Conservation (phyloP, 2,797 vertebrate species). For the Coluber constrictor region DNA sequence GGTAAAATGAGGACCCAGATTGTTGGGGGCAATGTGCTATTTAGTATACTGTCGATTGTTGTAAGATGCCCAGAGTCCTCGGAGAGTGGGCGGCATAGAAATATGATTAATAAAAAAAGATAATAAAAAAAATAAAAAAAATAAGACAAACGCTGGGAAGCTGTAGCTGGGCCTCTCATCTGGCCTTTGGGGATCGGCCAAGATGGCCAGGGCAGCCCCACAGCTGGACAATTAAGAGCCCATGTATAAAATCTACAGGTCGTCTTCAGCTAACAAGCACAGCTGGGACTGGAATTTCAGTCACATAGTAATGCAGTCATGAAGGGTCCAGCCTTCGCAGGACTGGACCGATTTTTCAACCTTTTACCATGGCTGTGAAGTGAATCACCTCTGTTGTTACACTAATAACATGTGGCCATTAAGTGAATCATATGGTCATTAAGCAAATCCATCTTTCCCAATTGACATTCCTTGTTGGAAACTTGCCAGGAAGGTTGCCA, state of each 20-base stretch:
- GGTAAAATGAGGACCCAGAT: too few relatives aligned
- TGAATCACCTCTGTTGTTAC: too few relatives aligned
- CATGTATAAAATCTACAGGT: neutral
- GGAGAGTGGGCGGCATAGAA: too few relatives aligned
- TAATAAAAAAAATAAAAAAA: too few relatives aligned
- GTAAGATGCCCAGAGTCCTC: too few relatives aligned
- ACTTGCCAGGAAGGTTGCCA: neutral
- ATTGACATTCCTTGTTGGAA: neutral
- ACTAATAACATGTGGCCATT: neutral
- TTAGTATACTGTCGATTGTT: too few relatives aligned
- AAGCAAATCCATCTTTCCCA: neutral
- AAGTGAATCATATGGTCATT: neutral
- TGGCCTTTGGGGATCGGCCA: neutral
- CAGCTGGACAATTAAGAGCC: neutral
- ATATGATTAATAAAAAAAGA: too few relatives aligned
- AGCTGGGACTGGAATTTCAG: neutral
- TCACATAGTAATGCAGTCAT: too few relatives aligned
- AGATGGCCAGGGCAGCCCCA: neutral
- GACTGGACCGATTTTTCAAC: too few relatives aligned
- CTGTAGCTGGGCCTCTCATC: neutral
- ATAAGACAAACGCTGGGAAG: neutral
- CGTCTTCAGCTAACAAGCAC: neutral
- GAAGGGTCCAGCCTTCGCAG: too few relatives aligned
- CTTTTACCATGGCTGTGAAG: too few relatives aligned
- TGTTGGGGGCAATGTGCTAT: too few relatives aligned